These are phyloP conservation scores for Spongilla lacustris DNA, from an alignment of 37 sponge, comb jelly and placozoan genomes.

Conservation along the genomic window DNA sequence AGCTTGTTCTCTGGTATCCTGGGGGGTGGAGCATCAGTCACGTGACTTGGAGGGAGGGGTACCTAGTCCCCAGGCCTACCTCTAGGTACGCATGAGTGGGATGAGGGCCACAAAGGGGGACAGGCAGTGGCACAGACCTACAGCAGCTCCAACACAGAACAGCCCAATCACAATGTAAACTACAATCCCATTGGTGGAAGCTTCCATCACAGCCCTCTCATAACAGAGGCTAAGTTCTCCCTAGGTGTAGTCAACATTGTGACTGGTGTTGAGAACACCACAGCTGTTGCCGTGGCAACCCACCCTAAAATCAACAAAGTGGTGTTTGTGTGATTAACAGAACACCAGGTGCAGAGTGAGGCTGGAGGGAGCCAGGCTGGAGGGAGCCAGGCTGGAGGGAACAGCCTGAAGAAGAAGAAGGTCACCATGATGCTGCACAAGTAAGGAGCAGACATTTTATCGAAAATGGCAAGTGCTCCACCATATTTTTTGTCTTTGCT, in stretches of 20 bases:
- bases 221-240: conserved; percentile 86
- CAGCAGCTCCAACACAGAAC: conserved; percentile 54
- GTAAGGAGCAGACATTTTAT: too few relatives aligned
- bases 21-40: background rate
- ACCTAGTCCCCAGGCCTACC: conserved; percentile 1
- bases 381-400: too few relatives aligned
- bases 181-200: conserved; percentile 9
- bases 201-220: conserved; percentile 23
- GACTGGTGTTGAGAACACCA: conserved; percentile 86
- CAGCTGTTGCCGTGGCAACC: conserved; percentile 82
- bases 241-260: conserved; percentile 89
- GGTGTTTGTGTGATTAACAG: conserved; percentile 91
- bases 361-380: too few relatives aligned
- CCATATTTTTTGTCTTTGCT: conserved; percentile 71
- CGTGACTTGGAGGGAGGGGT: conserved; percentile 4
- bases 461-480: conserved; percentile 88
- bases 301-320: conserved; percentile 90
- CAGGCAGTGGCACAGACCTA: conserved; percentile 62
- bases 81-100: background rate
- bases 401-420: too few relatives aligned
- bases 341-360: too few relatives aligned
- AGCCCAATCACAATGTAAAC: conserved; percentile 81
- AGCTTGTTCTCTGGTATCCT: conserved; percentile 55
- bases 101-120: conserved; percentile 29
- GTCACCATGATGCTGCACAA: too few relatives aligned